Evolutionary conservation across 35 echinoderm and acorn worm species (phyloP), one percentile per base, ranked within the genome.

Genomic region (Ophiothrix spiculata): DNA sequence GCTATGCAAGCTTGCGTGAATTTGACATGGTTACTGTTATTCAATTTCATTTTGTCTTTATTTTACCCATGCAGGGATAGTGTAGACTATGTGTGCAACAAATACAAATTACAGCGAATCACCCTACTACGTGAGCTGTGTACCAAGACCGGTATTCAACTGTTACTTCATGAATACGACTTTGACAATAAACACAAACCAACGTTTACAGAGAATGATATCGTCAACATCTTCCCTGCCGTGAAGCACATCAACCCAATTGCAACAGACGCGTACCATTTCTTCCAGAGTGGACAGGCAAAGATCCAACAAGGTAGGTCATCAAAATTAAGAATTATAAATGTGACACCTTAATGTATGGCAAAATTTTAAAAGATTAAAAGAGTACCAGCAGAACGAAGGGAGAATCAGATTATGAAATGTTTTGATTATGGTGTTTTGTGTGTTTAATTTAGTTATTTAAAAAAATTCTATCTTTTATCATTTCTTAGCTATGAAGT

Each of bases 211-310:
- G 96, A 99, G 87, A 91, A 91, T 21, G 96, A 99, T 73, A 99
- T 99, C 40, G 56, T 99, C 16, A 99, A 99, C 80, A 91, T 99
- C 81, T 99, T 99, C 89, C 96, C 96, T 1, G 39, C 69, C 19
- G 92, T 94, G 28, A 99, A 99, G 34, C 96, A 99, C 82, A 93
- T 99, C 77, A 99, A 94, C 83, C 96, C 96, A 25, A 91, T 90
- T 36, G 96, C 96, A 17, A 88, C 88, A n/a, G 96, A 99, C 79
- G 96, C 96, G 23, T 99, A 99, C 54, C 91, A 91, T 82, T 99
- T 94, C 89, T 99, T 91, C 85, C 96, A 99, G 82, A 99, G 96
- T 78, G 96, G 96, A 34, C 96, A 99, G 87, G 89, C 93, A 21
- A 99, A 94, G 79, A 93, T 99, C 73, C 96, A 99, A 40, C 86